phyloP scores from a whole-genome alignment of 2,797 vertebrate species.

The Hydrocynus forskahlii region DNA sequence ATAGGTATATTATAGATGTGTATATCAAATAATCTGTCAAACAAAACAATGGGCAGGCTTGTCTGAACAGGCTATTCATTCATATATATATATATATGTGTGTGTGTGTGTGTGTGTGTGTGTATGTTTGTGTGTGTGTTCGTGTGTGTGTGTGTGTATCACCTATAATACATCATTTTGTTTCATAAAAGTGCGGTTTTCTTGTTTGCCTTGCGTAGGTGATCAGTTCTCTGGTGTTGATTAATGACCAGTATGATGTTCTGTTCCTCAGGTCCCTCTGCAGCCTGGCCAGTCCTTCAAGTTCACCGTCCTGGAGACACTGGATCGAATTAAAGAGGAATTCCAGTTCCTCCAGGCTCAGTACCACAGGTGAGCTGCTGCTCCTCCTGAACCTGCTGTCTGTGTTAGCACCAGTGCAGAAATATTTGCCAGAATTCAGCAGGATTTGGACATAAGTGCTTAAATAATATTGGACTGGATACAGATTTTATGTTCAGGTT shows the following conservation, averaged over 20 bases:
- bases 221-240: neutral
- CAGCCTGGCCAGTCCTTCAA: constrained; percentile 93
- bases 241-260: neutral
- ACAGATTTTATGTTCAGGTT: no score
- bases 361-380: constrained; percentile 78
- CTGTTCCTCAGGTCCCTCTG: constrained; percentile 77
- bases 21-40: no score
- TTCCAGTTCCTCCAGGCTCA: constrained; percentile 94
- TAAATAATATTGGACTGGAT: no score
- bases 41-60: no score
- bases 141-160: no score
- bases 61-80: no score
- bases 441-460: no score
- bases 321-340: constrained; percentile 92
- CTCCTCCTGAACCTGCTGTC: neutral
- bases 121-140: no score
- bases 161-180: no score
- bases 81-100: no score
- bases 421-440: neutral
- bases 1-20: no score
- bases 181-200: neutral
- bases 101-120: no score
- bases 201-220: neutral
- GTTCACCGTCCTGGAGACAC: constrained; percentile 91
- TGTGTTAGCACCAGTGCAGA: neutral